Evolutionary conservation across 2,113 vertebrate species (phyloP), one percentile per base, ranked within the genome.

Genomic region (Progne subis): DNA sequence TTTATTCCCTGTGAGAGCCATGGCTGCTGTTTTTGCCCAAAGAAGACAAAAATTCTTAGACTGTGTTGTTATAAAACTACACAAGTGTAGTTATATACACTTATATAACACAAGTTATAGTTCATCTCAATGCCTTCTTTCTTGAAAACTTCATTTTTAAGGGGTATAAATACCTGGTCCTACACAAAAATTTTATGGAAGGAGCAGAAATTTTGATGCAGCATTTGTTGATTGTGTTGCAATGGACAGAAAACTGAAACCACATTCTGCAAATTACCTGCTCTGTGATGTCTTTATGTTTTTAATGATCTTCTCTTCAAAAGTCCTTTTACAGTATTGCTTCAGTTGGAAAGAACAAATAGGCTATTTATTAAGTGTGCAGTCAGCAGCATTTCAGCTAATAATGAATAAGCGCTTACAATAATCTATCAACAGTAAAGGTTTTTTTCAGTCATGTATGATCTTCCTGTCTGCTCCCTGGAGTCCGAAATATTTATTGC

Each of bases 381-480:
- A 91, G 90, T 93, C 92, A 92, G 67, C 94, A 94, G 81, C 87
- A 90, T 96, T 97, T 81, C 90, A 95, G 91, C 75, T 95, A 96
- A 95, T 96, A 97, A 88, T 91, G 93, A 95, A 47, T 96, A 96
- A 96, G 88, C 81, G 64, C 85, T 97, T 97, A 96, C 39, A 96
- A 96, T 97, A 95, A 97, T 96, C 76, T 95, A 83, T 88, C 90
- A 97, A 92, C 94, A 94, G 83, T 95, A 85, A 94, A 97, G 81
- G 63, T 87, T 91, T 92, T 89, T 89, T 89, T 95, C 26, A 95
- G 84, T 91, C 94, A 85, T 84, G 75, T 95, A 83, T 96, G 92
- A 96, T 97, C 97, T 98, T 98, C 96, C 97, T 97, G 89, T 93
- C 95, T 88, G 91, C 87, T 97, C 93, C 82, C 46, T 21, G 90